Evolutionary conservation across 2,888 invertebrate genomes (phyloP).

Genomic region (Biston betularia): DNA sequence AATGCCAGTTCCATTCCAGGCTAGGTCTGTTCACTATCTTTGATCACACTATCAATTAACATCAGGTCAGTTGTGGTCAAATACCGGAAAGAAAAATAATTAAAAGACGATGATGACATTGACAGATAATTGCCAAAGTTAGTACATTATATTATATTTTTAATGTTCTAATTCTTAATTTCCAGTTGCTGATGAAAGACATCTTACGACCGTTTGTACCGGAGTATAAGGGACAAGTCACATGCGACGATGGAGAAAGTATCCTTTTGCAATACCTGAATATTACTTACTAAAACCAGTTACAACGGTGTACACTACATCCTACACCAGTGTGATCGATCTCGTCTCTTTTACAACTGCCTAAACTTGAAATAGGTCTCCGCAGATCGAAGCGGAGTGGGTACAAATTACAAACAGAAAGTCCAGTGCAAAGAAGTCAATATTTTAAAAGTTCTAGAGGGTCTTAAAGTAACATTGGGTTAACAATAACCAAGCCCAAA

Average conservation of each 20-base stretch:
- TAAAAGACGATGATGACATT: too few relatives aligned
- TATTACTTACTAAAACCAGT: neutral
- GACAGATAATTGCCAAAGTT: neutral
- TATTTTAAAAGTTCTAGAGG: neutral
- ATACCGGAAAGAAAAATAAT: too few relatives aligned
- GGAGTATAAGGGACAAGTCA: slow-evolving; percentile 95
- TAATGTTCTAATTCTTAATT: slow-evolving; percentile 48
- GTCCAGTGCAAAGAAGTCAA: neutral
- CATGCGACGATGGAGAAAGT: slow-evolving; percentile 92
- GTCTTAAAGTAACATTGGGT: too few relatives aligned
- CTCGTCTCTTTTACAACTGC: too few relatives aligned
- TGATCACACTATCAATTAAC: too few relatives aligned
- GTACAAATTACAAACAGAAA: neutral
- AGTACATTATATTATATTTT: neutral
- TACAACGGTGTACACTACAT: neutral
- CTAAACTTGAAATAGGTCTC: too few relatives aligned
- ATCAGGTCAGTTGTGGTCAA: too few relatives aligned
- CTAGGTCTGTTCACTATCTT: too few relatives aligned
- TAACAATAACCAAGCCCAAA: too few relatives aligned
- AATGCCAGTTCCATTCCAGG: too few relatives aligned
- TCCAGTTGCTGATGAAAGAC: slow-evolving; percentile 93
- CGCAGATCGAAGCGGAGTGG: neutral
- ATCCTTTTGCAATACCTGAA: slow-evolving; percentile 77
- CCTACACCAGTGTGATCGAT: too few relatives aligned
- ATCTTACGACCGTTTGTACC: slow-evolving; percentile 95